Evolutionary conservation across 2,113 vertebrate genomes (phyloP), one percentile per base, ranked within the genome.

Genomic region (Sigmodon hispidus): DNA sequence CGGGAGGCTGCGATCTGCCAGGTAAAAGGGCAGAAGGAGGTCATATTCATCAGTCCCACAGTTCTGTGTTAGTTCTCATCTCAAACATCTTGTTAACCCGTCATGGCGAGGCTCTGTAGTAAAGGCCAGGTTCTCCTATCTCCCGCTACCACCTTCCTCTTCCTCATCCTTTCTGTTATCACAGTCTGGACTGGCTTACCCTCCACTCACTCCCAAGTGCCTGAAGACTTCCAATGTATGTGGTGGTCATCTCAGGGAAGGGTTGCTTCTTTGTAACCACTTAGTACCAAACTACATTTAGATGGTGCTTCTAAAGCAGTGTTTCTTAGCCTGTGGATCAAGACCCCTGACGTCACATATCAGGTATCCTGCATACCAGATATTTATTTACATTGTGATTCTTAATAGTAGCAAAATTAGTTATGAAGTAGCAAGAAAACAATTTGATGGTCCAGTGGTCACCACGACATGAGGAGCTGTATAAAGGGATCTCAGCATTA

Each of bases 1-100:
- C 29, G 67, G 93, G 76, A 86, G 61, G 17, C 61, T 63, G 93
- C 88, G 40, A 63, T 80, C 57, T 67, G 76, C 57, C 61, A 75
- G 52, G 63, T 70, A 85, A 94, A 94, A 92, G 81, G 36, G 57
- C 65, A 94, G 76, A 61, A 84, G 70, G 87, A 72, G 45, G 55
- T 48, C 92, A 31, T 80, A 65, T 36, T 88, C 75, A 24, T 92
- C 90, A 91, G n/a, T 69, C 69, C 40, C 22, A 7, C 15, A 45
- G 43, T 45, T 79, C 11, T 67, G 73, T 55, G 63, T 94, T 75
- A 94, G 79, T 24, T 91, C 48, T 43, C 40, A 94, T 69, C 48
- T 85, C 89, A 91, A 89, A 34, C 72, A 36, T 59, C 45, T 73
- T 26, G 17, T 57, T n/a, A 63, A 55, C 34, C 45, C 43, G 43